A percentile compares a stretch with the other conserved stretches of the same genome.
Evolutionary conservation across 2,888 invertebrate genomes (phyloP).

Genomic region (Micoletzkya japonica): DNA sequence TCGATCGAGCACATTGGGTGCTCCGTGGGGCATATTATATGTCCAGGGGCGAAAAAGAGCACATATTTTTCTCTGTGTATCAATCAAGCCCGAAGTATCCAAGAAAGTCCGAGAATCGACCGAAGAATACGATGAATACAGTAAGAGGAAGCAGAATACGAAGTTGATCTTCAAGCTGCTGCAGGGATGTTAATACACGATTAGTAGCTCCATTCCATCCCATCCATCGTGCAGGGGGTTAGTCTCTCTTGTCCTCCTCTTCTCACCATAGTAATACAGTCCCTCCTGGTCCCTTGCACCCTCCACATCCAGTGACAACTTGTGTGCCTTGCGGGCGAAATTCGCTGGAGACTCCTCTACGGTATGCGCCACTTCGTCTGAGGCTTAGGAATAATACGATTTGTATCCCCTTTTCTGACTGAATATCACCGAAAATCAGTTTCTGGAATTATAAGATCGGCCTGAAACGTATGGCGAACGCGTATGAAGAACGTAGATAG

Average conservation of each 20-base stretch:
- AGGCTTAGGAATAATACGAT: neutral
- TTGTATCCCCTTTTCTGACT: too few species aligned
- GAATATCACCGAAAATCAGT: too few species aligned
- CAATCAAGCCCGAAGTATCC: too few species aligned
- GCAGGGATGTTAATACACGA: neutral
- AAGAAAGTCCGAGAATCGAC: too few species aligned
- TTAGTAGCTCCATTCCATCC: neutral
- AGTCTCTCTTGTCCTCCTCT: too few species aligned
- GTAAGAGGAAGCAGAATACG: neutral
- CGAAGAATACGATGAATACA: neutral
- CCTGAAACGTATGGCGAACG: too few species aligned
- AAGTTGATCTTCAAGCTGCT: neutral
- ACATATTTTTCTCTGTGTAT: too few species aligned
- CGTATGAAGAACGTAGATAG: too few species aligned
- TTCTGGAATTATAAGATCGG: too few species aligned
- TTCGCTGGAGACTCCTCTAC: constrained; percentile 1
- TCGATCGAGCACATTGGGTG: too few species aligned
- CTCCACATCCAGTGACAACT: constrained; percentile 16
- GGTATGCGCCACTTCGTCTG: constrained; percentile 15
- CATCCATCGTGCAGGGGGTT: neutral
- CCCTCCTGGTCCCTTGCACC: neutral
- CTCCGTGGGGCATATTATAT: too few species aligned
- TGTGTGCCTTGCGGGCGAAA: constrained; percentile 7
- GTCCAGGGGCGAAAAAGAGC: too few species aligned
- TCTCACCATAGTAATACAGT: constrained; percentile 17